phyloP scores from a whole-genome alignment of 2,113 vertebrate species.

The Ploceus nigricollis region DNA sequence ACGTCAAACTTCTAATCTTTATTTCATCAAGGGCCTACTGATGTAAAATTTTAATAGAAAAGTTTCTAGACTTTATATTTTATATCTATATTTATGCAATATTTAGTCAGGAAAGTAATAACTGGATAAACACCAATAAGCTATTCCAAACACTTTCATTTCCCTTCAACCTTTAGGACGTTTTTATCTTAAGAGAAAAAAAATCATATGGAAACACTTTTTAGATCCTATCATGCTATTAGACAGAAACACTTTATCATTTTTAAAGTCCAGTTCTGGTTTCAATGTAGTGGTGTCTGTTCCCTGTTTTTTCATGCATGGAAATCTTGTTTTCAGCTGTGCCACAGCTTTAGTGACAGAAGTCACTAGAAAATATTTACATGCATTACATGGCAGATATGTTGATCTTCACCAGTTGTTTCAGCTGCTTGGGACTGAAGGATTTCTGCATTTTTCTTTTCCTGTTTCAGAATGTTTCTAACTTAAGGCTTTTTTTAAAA shows the following conservation, averaged over 20 bases:
- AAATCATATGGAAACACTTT: not conserved
- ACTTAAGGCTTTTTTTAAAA: not conserved
- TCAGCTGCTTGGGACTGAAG: not conserved
- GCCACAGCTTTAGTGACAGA: not conserved
- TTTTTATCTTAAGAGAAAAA: not conserved
- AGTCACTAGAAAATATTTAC: not conserved
- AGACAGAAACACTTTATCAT: not conserved
- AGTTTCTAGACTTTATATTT: not conserved
- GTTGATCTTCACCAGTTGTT: not conserved
- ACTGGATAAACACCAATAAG: not conserved
- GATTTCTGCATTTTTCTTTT: not conserved
- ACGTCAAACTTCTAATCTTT: not conserved
- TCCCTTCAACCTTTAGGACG: not conserved
- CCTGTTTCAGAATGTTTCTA: not conserved
- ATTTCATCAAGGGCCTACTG: not conserved
- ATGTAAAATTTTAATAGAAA: not conserved
- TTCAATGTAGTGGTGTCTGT: not conserved
- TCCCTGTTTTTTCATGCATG: not conserved
- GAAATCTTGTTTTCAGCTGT: not conserved
- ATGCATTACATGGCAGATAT: not conserved
- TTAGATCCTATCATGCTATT: not conserved
- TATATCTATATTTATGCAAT: not conserved
- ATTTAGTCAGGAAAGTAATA: not conserved
- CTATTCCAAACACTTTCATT: not conserved
- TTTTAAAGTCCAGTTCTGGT: not conserved